phyloP scores from a whole-genome alignment of 2,797 vertebrate genomes.

The Arremon brunneinucha region DNA sequence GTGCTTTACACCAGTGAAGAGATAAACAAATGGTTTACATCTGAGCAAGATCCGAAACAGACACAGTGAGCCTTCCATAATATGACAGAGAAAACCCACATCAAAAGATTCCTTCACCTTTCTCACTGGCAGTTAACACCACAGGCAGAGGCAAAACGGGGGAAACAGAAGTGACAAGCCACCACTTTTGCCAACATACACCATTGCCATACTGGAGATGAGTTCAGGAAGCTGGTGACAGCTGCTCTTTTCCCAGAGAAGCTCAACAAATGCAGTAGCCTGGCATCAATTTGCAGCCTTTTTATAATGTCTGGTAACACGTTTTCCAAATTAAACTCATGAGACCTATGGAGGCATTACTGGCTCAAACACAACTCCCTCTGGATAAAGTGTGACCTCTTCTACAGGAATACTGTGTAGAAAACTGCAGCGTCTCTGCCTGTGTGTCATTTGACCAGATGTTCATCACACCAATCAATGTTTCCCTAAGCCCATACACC shows the following conservation, averaged over 20 bases:
- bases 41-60: background rate
- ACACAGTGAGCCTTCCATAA: background rate
- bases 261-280: background rate
- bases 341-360: background rate
- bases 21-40: background rate
- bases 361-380: background rate
- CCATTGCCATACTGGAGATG: background rate
- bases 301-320: background rate
- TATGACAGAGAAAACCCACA: background rate
- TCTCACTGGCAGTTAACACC: background rate
- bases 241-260: background rate
- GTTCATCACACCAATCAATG: background rate
- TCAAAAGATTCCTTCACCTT: background rate
- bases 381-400: background rate
- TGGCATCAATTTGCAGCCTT: slow-evolving; percentile 3
- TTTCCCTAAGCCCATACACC: background rate
- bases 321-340: background rate
- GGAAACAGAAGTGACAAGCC: background rate
- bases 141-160: background rate
- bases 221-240: background rate
- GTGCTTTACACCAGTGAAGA: background rate
- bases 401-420: background rate
- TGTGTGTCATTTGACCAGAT: background rate
- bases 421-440: background rate
- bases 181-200: background rate